Base-by-base conservation (phyloP, 2,888 invertebrate species). In the Meteorus colon region DNA sequence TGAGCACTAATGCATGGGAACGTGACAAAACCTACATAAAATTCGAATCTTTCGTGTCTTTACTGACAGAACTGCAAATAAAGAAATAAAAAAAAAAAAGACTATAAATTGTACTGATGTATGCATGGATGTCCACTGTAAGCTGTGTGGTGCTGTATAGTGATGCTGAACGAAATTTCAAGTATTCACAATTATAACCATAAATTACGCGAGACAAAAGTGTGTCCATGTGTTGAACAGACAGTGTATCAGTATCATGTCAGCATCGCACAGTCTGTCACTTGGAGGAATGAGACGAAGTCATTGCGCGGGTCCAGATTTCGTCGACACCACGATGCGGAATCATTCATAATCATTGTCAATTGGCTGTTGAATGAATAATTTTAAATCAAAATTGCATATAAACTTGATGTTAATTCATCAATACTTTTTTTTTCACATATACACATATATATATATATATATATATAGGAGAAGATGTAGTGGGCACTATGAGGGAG, bases 91-190 rank as follows among this genome's bases (percentile, higher is more conserved):
- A 66, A 77, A 75, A 65, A 76, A 76, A 77, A 70, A 59, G 74
- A 74, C 60, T 69, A 74, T 67, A 69, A 63, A 71, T 37, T 80
- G 80, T 80, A 80, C 76, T 80, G 71, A 75, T 77, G 78, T 80
- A 79, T 80, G 80, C 79, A 77, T 77, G 80, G 19, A 82, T 75
- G 76, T 70, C 76, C 78, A 75, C 79, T 80, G 78, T 78, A 75
- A 59, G 76, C 67, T 73, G 74, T 76, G 72, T 77, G 67, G 63
- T 48, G 63, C 27, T 65, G 71, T 66, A 41, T 45, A 19, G 45
- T 16, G 48, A 48, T 68, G 29, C 19, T 51, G 12, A 34, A 34
- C 4, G 41, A 41, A 55, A 19, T 19, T 55, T 19, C 6, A 6
- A 8, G 6, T 19, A 19, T 10, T 24, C 4, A 19, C 19, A 19